Evolutionary conservation across 1,140 invertebrate species (phyloP), one percentile per base, ranked within the genome.

Genomic region (Coptotermes formosanus): DNA sequence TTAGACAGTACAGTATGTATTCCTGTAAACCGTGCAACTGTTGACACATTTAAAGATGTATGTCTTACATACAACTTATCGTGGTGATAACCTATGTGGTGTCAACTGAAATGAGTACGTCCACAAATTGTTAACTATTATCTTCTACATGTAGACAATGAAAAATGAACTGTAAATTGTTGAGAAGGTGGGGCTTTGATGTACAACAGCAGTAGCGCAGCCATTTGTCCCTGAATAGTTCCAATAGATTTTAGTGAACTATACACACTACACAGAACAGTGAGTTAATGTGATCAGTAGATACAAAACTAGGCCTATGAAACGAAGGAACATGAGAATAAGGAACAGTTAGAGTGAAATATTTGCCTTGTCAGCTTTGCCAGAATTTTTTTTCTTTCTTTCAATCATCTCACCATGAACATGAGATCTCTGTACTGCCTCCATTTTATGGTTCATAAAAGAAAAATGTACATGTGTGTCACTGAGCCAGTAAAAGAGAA

Each of bases 291-390:
- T 83, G 83, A 83, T 52, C 48, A 48, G 83, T 83, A 83, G 83
- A 30, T 30, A 83, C 4, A 64, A 23, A 7, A 21, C 4, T 83
- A 83, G 83, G 83, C 83, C 83, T 83, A 83, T 30, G 3, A 44
- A 52, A 64, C 12, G 19, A 25, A 64, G 59, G 59, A 64, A 21
- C 12, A 19, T 16, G 59, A 64, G 59, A 64, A 64, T 16, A 64
- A 64, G 25, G 59, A 83, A 83, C n/a, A 44, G 3, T 82, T 83
- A 83, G 83, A 83, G n/a, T 48, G 83, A 83, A 83, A 44, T 25
- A 83, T 83, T 83, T 83, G 83, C 83, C 83, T 83, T 83, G 83
- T 48, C 83, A 83, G 25, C 83, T 83, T 64, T 64, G 83, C 48
- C n/a, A 83, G 16, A 48, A 45, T 48, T 83, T 48, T 83, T 83